Percentiles rank a stretch among this genome's conserved stretches.
Evolutionary conservation across 35 echinoderm and acorn worm species (phyloP).

Genomic region (Eucidaris tribuloides): DNA sequence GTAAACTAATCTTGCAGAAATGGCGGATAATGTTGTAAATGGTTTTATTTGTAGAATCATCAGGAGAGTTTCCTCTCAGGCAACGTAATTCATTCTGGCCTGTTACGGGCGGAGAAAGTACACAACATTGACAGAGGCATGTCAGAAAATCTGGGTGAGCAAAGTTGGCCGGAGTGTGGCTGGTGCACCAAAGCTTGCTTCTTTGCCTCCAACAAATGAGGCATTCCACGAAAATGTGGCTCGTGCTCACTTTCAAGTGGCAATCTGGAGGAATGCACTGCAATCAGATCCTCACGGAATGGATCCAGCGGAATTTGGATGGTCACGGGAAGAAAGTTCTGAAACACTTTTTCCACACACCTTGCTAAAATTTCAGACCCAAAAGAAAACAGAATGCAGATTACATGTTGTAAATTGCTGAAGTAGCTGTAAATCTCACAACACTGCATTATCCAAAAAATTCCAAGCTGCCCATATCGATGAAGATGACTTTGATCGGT

Average conservation of each 20-base stretch:
- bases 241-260: constrained; percentile 13
- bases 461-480: too few relatives aligned
- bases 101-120: constrained; percentile 7
- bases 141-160: not conserved
- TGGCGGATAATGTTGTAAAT: too few relatives aligned
- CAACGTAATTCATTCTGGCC: not conserved
- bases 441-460: too few relatives aligned
- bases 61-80: too few relatives aligned
- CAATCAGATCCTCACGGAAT: not conserved
- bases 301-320: constrained; percentile 31
- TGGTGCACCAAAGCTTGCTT: not conserved
- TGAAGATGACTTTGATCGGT: too few relatives aligned
- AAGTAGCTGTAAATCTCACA: too few relatives aligned
- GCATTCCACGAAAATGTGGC: constrained; percentile 32
- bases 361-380: not conserved
- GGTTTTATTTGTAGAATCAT: too few relatives aligned
- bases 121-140: constrained; percentile 7
- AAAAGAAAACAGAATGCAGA: too few relatives aligned
- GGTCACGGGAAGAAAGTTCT: not conserved
- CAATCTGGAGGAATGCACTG: not conserved
- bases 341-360: not conserved
- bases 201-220: constrained; percentile 21
- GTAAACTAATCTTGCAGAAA: too few relatives aligned
- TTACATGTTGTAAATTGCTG: too few relatives aligned
- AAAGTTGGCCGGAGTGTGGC: not conserved